These are phyloP conservation scores for Prochilodus magdalenae DNA, from an alignment of 2,113 vertebrate genomes.

Conservation along the genomic window DNA sequence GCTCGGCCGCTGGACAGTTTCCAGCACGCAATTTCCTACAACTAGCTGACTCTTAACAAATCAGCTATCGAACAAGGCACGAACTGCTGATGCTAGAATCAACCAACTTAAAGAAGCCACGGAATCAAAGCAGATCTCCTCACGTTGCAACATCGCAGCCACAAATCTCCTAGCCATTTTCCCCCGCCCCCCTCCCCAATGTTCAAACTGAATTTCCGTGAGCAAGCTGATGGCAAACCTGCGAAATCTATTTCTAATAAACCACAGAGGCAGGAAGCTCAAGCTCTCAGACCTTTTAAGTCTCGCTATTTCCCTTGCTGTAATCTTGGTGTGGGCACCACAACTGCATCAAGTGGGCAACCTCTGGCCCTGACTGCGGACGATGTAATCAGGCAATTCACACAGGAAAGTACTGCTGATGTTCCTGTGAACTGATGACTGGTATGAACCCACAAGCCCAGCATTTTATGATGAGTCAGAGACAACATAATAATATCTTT, in stretches of 20 bases:
- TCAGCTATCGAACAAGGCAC: not conserved
- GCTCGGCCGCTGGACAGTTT: too few relatives aligned
- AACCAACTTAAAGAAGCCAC: not conserved
- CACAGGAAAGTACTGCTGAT: not conserved
- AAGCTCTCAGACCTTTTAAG: not conserved
- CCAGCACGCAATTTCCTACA: too few relatives aligned
- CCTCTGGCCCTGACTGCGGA: not conserved
- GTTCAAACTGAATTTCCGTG: not conserved
- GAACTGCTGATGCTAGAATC: not conserved
- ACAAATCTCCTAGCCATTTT: not conserved
- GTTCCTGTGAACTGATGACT: not conserved
- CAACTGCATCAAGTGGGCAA: not conserved
- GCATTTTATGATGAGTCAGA: not conserved
- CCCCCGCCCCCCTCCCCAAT: not conserved
- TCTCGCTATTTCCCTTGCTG: not conserved
- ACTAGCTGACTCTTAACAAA: not conserved
- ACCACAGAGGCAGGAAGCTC: not conserved
- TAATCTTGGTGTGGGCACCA: not conserved
- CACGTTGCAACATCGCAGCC: not conserved
- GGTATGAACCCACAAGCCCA: not conserved
- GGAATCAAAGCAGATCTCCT: not conserved
- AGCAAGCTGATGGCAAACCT: not conserved
- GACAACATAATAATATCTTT: not conserved
- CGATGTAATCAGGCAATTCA: not conserved
- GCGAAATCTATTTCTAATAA: not conserved